A percentile compares a stretch with the other conserved stretches of the same genome.
Conservation (phyloP, 2,113 vertebrate genomes). For the Actenoides hombroni region DNA sequence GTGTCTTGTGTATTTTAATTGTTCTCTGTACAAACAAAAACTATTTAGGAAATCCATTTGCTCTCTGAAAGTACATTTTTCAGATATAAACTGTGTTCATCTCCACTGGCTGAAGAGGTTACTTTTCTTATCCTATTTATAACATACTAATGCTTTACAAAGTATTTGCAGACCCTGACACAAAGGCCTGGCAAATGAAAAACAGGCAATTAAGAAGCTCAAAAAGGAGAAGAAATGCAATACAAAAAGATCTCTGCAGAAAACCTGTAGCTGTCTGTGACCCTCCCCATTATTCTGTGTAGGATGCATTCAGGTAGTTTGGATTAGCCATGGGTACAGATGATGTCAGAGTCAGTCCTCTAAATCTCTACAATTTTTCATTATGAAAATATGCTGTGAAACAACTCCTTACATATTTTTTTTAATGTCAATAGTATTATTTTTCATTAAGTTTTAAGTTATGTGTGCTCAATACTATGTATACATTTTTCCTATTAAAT, state of each 20-base stretch:
- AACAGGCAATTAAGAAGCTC: not conserved
- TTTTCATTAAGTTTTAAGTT: not conserved
- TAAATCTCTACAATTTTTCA: not conserved
- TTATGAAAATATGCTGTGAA: not conserved
- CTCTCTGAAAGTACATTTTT: not conserved
- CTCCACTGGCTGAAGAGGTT: not conserved
- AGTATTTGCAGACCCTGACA: not conserved
- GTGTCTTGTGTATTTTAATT: not conserved
- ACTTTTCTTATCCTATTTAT: not conserved
- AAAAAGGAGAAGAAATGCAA: not conserved
- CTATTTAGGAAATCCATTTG: not conserved
- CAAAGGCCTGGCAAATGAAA: not conserved
- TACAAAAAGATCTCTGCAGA: not conserved
- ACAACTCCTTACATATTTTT: not conserved
- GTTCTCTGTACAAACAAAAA: not conserved
- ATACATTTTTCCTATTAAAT: not conserved
- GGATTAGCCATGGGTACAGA: not conserved
- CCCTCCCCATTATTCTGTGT: not conserved
- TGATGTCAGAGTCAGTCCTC: not conserved
- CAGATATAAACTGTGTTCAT: not conserved
- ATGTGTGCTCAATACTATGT: not conserved
- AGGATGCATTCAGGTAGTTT: not conserved
- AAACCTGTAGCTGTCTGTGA: not conserved
- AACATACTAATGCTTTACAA: not conserved
- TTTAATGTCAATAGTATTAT: not conserved